phyloP scores from a whole-genome alignment of 2,113 vertebrate genomes.

The Rhineura floridana region DNA sequence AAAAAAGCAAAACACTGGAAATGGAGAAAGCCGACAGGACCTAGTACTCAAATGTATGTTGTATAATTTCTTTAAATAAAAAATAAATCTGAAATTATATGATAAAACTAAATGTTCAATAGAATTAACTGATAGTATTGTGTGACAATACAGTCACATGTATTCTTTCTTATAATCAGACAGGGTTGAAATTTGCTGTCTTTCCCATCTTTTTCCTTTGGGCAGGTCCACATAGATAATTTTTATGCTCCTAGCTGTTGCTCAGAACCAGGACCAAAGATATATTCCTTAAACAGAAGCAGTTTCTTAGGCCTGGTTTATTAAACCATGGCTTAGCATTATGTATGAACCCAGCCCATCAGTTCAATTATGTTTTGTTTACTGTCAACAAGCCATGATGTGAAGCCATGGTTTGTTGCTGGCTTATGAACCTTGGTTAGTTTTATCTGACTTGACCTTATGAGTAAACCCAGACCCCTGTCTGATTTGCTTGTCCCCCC shows the following conservation, averaged over 20 bases:
- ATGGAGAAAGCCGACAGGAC: not conserved
- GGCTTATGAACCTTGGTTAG: no score
- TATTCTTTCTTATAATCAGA: not conserved
- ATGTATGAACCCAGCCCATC: no score
- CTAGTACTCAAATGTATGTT: not conserved
- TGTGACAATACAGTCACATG: not conserved
- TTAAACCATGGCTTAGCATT: no score
- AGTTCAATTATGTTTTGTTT: no score
- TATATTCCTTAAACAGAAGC: not conserved
- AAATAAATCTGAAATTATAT: not conserved
- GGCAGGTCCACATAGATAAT: not conserved
- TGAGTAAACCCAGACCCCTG: no score
- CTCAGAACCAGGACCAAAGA: not conserved
- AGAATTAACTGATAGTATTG: not conserved
- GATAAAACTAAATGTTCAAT: not conserved
- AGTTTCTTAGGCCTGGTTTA: not conserved
- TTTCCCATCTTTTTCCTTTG: not conserved
- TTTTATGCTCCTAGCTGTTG: not conserved
- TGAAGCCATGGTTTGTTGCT: no score
- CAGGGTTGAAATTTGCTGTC: not conserved
- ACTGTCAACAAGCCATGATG: no score
- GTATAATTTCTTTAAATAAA: not conserved
- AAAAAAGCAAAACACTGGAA: not conserved
- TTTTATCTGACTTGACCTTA: no score
- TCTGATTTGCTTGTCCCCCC: no score